A percentile compares a stretch with the other conserved stretches of the same genome.
Evolutionary conservation across 1,140 invertebrate genomes (phyloP).

Genomic region (Platorchestia sp.): DNA sequence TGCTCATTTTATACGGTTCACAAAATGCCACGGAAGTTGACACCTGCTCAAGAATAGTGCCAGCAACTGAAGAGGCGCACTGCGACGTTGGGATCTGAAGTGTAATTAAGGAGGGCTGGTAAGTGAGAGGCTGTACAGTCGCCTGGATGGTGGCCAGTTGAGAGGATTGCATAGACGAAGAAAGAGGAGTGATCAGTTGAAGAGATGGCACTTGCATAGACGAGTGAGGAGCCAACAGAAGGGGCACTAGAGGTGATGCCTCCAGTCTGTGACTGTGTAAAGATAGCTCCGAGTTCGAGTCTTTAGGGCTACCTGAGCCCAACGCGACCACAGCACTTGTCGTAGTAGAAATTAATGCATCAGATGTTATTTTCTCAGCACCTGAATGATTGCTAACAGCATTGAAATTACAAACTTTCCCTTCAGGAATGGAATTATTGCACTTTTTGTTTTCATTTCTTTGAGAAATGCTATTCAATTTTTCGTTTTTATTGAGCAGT

Average conservation of each 20-base stretch:
- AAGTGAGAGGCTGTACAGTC: background rate
- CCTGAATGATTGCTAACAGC: background rate
- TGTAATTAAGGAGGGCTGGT: slow-evolving; percentile 32
- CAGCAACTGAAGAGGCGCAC: background rate
- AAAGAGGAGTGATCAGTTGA: background rate
- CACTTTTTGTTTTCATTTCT: background rate
- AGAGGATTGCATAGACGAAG: slow-evolving; percentile 20
- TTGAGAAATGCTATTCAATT: background rate
- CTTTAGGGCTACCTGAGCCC: background rate
- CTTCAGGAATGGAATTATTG: background rate
- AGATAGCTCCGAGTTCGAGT: background rate
- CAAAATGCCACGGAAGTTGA: background rate
- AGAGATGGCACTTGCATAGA: slow-evolving; percentile 9
- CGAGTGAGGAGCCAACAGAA: slow-evolving; percentile 12
- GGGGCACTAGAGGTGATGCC: slow-evolving; percentile 13
- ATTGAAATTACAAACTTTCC: background rate
- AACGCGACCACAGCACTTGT: background rate
- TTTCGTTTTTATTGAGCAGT: background rate
- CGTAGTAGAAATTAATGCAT: background rate
- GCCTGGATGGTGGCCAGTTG: slow-evolving; percentile 20
- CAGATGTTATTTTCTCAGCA: background rate
- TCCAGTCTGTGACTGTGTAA: background rate
- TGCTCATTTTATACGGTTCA: slow-evolving; percentile 3
- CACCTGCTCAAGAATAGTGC: background rate
- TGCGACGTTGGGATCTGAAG: slow-evolving; percentile 1